These are phyloP conservation scores for Amblyjoppa fuscipennis DNA, from an alignment of 2,888 invertebrate species.

Conservation along the genomic window DNA sequence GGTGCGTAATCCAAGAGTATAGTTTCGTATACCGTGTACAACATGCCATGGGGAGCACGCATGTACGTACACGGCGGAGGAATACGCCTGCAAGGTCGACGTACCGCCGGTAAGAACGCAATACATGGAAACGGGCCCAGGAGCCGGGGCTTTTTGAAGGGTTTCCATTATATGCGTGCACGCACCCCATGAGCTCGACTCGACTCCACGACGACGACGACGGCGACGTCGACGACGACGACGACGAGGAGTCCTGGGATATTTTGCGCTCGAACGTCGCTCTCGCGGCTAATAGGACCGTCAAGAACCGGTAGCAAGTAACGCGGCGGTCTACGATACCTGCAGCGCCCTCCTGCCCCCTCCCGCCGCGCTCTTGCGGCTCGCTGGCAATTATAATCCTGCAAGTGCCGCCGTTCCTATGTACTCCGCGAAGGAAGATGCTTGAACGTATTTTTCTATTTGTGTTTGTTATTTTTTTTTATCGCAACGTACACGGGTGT, in stretches of 20 bases:
- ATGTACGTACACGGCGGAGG: not conserved
- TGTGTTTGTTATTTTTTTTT: not conserved
- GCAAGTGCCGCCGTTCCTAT: constrained; percentile 72
- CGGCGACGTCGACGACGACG: constrained; percentile 49
- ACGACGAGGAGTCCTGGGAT: constrained; percentile 70
- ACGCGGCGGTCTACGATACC: constrained; percentile 51
- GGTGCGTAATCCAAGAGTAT: constrained; percentile 55
- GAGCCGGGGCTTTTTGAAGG: constrained; percentile 82
- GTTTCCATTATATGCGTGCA: constrained; percentile 84
- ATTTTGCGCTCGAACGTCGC: constrained; percentile 57
- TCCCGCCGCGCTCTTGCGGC: constrained; percentile 45
- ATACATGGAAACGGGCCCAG: constrained; percentile 60
- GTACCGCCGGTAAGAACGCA: constrained; percentile 69
- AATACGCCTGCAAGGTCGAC: constrained; percentile 39
- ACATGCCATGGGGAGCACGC: not conserved
- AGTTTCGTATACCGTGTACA: not conserved
- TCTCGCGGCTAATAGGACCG: constrained; percentile 64
- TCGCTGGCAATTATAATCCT: constrained; percentile 78
- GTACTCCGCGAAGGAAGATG: constrained; percentile 24
- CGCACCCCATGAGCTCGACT: constrained; percentile 76
- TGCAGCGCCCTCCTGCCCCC: not conserved
- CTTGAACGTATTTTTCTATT: constrained; percentile 4
- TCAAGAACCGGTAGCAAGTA: constrained; percentile 52
- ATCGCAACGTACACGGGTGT: not conserved
- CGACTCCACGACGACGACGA: constrained; percentile 39